Conservation (phyloP, 1,140 invertebrate species). For the Sitobion miscanthi region DNA sequence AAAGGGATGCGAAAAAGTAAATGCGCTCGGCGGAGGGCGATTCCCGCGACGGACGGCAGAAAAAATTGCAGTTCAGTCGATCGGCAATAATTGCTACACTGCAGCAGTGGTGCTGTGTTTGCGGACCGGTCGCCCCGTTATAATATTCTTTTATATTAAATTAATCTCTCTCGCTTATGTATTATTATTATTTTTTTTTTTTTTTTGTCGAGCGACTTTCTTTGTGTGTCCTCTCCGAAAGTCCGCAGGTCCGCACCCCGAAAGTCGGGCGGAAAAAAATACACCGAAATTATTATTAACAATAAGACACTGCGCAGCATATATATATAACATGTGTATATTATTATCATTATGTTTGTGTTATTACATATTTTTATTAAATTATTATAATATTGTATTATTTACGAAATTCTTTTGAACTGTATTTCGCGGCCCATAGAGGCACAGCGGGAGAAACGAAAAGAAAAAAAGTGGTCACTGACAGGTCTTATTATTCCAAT, state of each 20-base stretch:
- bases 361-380: slow-evolving; percentile 31
- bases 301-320: background rate
- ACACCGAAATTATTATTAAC: background rate
- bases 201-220: background rate
- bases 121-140: background rate
- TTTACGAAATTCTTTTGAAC: slow-evolving; percentile 36
- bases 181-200: background rate
- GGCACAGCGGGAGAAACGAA: background rate
- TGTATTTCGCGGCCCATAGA: background rate
- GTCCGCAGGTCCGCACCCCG: too few relatives aligned
- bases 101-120: background rate
- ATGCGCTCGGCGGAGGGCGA: background rate
- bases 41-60: background rate
- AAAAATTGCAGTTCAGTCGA: too few relatives aligned
- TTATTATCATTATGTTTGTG: background rate
- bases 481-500: background rate
- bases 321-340: background rate
- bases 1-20: slow-evolving; percentile 28
- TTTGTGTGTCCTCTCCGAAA: background rate
- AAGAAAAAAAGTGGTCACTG: background rate
- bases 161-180: slow-evolving; percentile 22
- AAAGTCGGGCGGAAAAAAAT: background rate
- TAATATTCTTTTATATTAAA: slow-evolving; percentile 31
- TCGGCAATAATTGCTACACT: too few relatives aligned
- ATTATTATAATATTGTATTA: background rate